A percentile compares a stretch with the other conserved stretches of the same genome.
Conservation (phyloP, 2,888 invertebrate species). For the Seira musarum region DNA sequence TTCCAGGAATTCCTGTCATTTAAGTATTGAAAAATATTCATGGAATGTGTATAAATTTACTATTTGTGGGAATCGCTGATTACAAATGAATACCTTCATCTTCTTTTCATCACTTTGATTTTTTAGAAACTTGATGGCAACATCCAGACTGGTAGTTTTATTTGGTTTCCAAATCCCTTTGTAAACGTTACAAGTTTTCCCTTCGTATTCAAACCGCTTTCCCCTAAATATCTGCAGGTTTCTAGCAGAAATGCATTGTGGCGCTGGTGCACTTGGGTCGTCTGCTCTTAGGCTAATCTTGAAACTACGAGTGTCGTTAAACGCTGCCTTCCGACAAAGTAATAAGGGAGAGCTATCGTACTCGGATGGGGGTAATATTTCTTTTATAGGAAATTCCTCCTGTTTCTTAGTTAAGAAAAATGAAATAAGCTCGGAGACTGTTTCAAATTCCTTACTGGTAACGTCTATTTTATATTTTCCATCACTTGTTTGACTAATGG, state of each 20-base stretch:
- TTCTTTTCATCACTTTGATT: conserved; percentile 78
- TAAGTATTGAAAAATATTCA: conserved; percentile 14
- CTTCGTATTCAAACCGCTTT: conserved; percentile 72
- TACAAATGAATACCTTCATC: conserved; percentile 75
- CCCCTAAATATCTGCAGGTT: conserved; percentile 82
- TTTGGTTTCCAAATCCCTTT: conserved; percentile 85
- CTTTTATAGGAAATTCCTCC: conserved; percentile 77
- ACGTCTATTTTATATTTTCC: conserved; percentile 59
- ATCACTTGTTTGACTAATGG: conserved; percentile 43
- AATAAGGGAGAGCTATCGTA: conserved; percentile 84
- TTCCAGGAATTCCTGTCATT: conserved; percentile 77
- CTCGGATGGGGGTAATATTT: conserved; percentile 89
- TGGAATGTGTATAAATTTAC: not conserved
- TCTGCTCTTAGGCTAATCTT: conserved; percentile 73
- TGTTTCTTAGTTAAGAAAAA: conserved; percentile 75
- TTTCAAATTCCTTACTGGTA: conserved; percentile 53
- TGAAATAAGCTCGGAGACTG: conserved; percentile 78
- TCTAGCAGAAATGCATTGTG: conserved; percentile 80
- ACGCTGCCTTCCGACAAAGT: conserved; percentile 74
- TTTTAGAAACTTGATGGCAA: conserved; percentile 86
- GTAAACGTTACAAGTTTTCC: conserved; percentile 78
- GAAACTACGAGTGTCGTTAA: conserved; percentile 43
- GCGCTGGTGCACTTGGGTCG: conserved; percentile 73
- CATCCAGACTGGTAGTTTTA: conserved; percentile 83
- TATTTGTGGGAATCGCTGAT: not conserved